Evolutionary conservation across 2,797 vertebrate species (phyloP).

Genomic region (Echeneis naucrates): DNA sequence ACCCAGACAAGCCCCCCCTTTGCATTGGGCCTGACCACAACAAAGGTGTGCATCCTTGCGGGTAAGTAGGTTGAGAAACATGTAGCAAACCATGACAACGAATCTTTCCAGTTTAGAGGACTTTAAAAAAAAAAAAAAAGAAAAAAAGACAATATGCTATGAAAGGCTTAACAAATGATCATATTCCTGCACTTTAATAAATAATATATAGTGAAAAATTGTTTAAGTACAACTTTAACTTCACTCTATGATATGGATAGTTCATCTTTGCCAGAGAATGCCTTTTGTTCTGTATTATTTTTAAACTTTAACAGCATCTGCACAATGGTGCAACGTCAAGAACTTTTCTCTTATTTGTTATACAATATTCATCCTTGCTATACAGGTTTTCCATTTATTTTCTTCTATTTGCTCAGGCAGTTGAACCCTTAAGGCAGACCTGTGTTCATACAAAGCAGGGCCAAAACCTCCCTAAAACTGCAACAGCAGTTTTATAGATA

Average conservation of each 20-base stretch:
- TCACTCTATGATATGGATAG: background rate
- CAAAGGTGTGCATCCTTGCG: background rate
- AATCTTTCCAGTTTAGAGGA: background rate
- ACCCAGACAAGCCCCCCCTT: background rate
- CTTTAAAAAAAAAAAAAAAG: too few species aligned
- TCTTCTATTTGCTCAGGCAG: conserved; percentile 44
- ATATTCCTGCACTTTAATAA: too few species aligned
- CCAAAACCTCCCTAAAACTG: conserved; percentile 29
- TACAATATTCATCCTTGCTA: conserved; percentile 23
- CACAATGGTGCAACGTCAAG: background rate
- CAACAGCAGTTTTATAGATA: conserved; percentile 9
- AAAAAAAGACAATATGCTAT: too few species aligned
- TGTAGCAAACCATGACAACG: background rate
- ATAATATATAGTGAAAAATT: background rate
- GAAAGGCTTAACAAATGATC: background rate
- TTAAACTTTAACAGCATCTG: background rate
- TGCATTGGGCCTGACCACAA: background rate
- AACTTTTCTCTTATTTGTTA: background rate
- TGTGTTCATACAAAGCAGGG: background rate
- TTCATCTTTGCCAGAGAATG: background rate
- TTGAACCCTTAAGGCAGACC: conserved; percentile 36
- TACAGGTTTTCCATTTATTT: conserved; percentile 29
- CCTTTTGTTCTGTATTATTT: background rate
- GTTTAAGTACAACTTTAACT: background rate
- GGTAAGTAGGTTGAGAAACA: background rate